Percentiles rank a stretch among this genome's conserved stretches.
These are phyloP conservation scores for Nectonema munidae DNA, from an alignment of 2,888 invertebrate genomes.

Conservation along the genomic window DNA sequence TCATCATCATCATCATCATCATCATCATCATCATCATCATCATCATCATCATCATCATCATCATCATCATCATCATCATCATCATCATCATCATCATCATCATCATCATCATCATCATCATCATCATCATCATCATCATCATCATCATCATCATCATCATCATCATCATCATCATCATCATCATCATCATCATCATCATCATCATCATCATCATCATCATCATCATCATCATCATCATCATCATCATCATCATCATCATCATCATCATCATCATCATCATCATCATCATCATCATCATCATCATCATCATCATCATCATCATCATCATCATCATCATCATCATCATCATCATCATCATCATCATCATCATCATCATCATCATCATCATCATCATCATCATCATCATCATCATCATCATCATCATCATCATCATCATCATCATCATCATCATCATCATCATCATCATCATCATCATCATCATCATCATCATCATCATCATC, in stretches of 20 bases:
- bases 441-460: conserved; percentile 11
- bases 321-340: conserved; percentile 8
- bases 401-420: not conserved
- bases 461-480: not conserved
- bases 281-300: not conserved
- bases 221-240: not conserved
- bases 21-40: not conserved
- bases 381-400: conserved; percentile 10
- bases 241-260: conserved; percentile 12
- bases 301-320: conserved; percentile 12
- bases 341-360: not conserved
- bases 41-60: conserved; percentile 8
- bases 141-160: not conserved
- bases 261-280: conserved; percentile 2
- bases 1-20: conserved; percentile 10
- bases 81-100: not conserved
- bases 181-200: conserved; percentile 12
- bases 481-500: conserved; percentile 8
- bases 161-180: conserved; percentile 1
- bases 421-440: conserved; percentile 10
- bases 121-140: conserved; percentile 11
- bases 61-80: conserved; percentile 11
- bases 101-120: conserved; percentile 7
- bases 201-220: not conserved
- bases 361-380: conserved; percentile 11